Base-by-base conservation (phyloP, 2,888 invertebrate species). In the Galerucella pusilla region DNA sequence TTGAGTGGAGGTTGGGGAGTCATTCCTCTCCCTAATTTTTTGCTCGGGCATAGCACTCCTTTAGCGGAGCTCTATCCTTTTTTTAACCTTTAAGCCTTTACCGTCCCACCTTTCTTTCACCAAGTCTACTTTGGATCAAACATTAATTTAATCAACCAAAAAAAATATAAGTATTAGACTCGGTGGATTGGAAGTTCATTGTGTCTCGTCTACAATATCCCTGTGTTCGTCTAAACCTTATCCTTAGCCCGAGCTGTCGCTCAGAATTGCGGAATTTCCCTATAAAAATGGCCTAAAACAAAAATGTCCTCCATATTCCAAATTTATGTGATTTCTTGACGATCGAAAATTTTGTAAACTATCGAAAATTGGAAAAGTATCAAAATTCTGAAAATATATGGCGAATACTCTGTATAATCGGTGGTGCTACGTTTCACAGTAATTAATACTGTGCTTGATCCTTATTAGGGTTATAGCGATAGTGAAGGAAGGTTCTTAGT, bases 151-250 rank as follows among this genome's bases (percentile, higher is more conserved):
- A 42, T 16, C 3, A 71, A 54, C 20, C 25, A 35, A 14, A 52
- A 12, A 45, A 52, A 28, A 63, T 20, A 61, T 52, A 9, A n/a
- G 14, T 16, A 57, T 68, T 63, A 75, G 79, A 76, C 73, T 76
- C 80, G 92, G 94, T 91, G 88, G 85, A 80, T 73, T 82, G 83
- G 85, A 84, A 84, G 81, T 87, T 89, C 89, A 89, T 88, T 95
- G 95, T 95, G 94, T 94, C 93, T 94, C 94, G 84, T 85, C 81
- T 85, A 75, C 93, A 90, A 92, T 93, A 68, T 93, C 94, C 91
- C 93, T 94, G 94, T 95, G 94, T 95, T 93, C 94, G 93, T 94
- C 93, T 93, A 79, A 89, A 92, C 92, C 92, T 91, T 90, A 85
- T 85, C 86, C 88, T 85, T 84, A 87, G 85, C 86, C 87, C 86